Conservation (phyloP, 1,140 invertebrate species). For the Panagrolaimus sp. region DNA sequence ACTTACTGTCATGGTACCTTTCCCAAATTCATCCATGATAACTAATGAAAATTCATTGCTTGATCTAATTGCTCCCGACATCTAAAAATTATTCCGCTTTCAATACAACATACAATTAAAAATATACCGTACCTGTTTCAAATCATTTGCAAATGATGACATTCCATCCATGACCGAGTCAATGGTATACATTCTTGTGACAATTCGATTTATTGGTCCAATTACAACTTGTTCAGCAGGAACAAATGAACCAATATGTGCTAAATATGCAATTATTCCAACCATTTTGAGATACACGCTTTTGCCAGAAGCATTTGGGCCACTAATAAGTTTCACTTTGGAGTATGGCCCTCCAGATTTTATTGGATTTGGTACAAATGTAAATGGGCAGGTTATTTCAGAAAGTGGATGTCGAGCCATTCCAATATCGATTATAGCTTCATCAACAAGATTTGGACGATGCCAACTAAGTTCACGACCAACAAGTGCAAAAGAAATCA, state of each 20-base stretch:
- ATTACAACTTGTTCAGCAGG: slow-evolving; percentile 73
- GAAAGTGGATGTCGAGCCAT: slow-evolving; percentile 48
- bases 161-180: slow-evolving; percentile 74
- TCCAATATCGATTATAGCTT: slow-evolving; percentile 46
- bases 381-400: slow-evolving; percentile 30
- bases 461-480: slow-evolving; percentile 55
- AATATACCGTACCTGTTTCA: slow-evolving; percentile 69
- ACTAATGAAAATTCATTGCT: slow-evolving; percentile 70
- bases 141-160: slow-evolving; percentile 78
- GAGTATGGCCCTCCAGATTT: slow-evolving; percentile 59
- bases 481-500: slow-evolving; percentile 47
- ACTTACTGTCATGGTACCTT: slow-evolving; percentile 71
- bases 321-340: slow-evolving; percentile 74
- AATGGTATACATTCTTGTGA: slow-evolving; percentile 70
- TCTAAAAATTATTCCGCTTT: slow-evolving; percentile 62
- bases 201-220: slow-evolving; percentile 70
- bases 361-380: slow-evolving; percentile 52
- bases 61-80: slow-evolving; percentile 68
- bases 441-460: slow-evolving; percentile 49
- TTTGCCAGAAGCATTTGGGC: slow-evolving; percentile 85
- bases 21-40: slow-evolving; percentile 84
- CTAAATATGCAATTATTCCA: slow-evolving; percentile 73
- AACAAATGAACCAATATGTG: slow-evolving; percentile 81
- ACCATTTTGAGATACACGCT: slow-evolving; percentile 82
- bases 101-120: slow-evolving; percentile 20